phyloP scores from a whole-genome alignment of 2,113 vertebrate species.

The Ctenomys sociabilis region DNA sequence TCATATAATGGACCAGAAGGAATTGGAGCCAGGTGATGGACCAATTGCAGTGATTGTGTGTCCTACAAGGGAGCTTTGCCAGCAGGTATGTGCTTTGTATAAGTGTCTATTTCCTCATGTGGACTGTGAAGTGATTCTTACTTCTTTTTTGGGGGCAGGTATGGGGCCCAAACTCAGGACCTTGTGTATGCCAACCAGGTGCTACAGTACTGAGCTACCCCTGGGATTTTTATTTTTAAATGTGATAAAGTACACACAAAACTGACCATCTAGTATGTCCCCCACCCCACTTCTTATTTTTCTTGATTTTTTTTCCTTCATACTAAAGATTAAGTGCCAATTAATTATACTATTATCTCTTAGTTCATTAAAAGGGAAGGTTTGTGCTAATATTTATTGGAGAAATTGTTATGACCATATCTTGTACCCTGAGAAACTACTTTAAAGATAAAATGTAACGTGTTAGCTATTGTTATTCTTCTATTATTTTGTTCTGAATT shows the following conservation, averaged over 20 bases:
- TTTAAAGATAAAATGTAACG: no score
- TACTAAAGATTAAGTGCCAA: not conserved
- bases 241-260: conserved; percentile 35
- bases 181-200: no score
- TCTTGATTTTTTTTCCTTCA: not conserved
- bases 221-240: not conserved
- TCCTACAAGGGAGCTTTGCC: conserved; percentile 98
- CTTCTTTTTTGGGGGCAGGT: not conserved
- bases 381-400: no score
- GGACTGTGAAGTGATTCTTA: not conserved
- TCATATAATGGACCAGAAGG: conserved; percentile 99
- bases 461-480: no score
- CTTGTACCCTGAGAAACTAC: no score
- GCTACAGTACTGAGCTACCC: no score
- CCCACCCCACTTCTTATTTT: no score
- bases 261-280: not conserved
- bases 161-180: no score
- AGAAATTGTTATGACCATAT: no score
- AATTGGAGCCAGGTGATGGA: conserved; percentile 95
- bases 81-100: conserved; percentile 90
- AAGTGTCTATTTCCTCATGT: not conserved
- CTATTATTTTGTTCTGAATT: no score
- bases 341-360: no score
- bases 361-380: no score
- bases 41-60: conserved; percentile 98